A percentile compares a stretch with the other conserved stretches of the same genome.
These are phyloP conservation scores for Fragum whitleyi DNA, from an alignment of 2,888 invertebrate species.

Conservation along the genomic window DNA sequence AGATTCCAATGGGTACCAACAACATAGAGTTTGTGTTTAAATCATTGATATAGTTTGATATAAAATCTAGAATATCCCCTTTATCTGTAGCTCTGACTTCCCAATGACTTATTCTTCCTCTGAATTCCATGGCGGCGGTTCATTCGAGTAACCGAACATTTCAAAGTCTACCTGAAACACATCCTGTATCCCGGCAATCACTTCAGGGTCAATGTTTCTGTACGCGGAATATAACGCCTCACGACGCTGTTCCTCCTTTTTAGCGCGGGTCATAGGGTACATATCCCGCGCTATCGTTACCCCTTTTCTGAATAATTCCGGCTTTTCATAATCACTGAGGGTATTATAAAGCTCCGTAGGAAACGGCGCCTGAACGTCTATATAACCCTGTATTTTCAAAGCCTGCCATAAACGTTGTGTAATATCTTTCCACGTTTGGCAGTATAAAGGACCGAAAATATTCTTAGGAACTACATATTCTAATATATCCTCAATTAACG, in stretches of 20 bases:
- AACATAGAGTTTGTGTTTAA: no score
- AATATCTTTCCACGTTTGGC: slow-evolving; percentile 24
- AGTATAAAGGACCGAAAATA: background rate
- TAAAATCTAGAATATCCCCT: no score
- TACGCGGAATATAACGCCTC: background rate
- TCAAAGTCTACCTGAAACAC: slow-evolving; percentile 16
- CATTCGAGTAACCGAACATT: slow-evolving; percentile 6
- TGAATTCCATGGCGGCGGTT: slow-evolving; percentile 1
- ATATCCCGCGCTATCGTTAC: background rate
- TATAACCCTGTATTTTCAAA: slow-evolving; percentile 36
- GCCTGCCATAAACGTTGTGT: slow-evolving; percentile 27
- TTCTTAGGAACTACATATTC: background rate
- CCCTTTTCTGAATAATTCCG: background rate
- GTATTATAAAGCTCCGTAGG: slow-evolving; percentile 13
- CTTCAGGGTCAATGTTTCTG: slow-evolving; percentile 10
- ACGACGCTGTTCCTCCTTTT: background rate
- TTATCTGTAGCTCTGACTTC: no score
- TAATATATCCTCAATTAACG: slow-evolving; percentile 9
- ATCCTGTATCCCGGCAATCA: slow-evolving; percentile 6
- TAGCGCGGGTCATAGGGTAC: background rate
- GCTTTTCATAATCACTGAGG: background rate
- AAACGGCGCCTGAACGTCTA: slow-evolving; percentile 22
- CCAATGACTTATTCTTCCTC: background rate
- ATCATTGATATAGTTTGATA: no score
- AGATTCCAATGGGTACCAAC: no score